These are phyloP conservation scores for Papilio machaon DNA, from an alignment of 1,140 invertebrate genomes.

Conservation along the genomic window DNA sequence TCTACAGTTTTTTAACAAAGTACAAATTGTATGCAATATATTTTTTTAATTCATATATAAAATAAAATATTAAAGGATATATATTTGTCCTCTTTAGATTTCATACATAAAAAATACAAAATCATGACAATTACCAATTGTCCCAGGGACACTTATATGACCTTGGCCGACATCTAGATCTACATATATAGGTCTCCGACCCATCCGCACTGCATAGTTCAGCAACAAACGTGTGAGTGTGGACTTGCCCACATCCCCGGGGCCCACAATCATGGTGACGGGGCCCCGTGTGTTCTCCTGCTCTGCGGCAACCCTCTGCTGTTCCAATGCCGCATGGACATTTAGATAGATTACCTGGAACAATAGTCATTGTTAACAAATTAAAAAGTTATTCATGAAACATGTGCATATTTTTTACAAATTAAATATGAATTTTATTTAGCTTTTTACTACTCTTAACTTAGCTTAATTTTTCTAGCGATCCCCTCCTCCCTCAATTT, in stretches of 20 bases:
- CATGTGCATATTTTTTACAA: no score
- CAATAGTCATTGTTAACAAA: neutral
- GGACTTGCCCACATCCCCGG: constrained; percentile 97
- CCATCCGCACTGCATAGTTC: constrained; percentile 96
- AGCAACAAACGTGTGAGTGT: constrained; percentile 94
- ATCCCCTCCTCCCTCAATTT: neutral
- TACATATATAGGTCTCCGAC: constrained; percentile 93
- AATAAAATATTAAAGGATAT: no score
- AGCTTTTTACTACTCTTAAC: neutral
- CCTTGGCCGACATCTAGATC: constrained; percentile 99
- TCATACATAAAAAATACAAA: no score
- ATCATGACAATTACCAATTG: constrained; percentile 84
- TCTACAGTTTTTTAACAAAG: no score
- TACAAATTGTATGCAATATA: no score
- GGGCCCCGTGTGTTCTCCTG: constrained; percentile 89
- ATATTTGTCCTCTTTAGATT: no score
- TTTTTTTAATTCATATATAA: no score
- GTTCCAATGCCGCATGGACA: constrained; percentile 96
- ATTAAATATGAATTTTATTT: no score
- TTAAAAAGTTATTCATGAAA: neutral
- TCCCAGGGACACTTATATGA: constrained; percentile 95
- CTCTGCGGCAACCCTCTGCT: constrained; percentile 91
- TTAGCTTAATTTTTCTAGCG: neutral
- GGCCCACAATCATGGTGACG: constrained; percentile 96
- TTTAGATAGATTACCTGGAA: constrained; percentile 92